Conservation (phyloP, 2,797 vertebrate species). For the Brachyalestes nurse region DNA sequence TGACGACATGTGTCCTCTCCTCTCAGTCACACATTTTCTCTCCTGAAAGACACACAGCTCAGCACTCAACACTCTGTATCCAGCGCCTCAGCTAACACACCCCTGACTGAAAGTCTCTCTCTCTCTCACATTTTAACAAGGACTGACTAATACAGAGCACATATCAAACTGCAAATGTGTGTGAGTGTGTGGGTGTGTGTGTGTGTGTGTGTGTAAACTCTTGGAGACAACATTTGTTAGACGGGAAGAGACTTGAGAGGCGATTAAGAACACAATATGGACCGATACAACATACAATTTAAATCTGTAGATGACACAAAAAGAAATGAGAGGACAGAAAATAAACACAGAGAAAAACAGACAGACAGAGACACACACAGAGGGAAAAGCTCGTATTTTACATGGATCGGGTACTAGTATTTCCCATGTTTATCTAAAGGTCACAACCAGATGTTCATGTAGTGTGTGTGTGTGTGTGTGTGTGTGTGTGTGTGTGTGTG, state of each 20-base stretch:
- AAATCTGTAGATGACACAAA: too few relatives aligned
- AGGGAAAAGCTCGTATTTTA: too few relatives aligned
- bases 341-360: too few relatives aligned
- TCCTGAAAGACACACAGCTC: background rate
- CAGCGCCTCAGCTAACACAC: background rate
- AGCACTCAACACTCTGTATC: background rate
- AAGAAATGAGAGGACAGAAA: too few relatives aligned
- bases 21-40: background rate
- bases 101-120: background rate
- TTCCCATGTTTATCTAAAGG: conserved; percentile 17
- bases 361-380: too few relatives aligned
- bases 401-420: background rate
- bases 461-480: conserved; percentile 23
- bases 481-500: too few relatives aligned
- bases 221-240: background rate
- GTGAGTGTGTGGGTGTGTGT: too few relatives aligned
- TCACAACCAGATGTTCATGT: conserved; percentile 15
- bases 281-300: too few relatives aligned
- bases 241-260: too few relatives aligned
- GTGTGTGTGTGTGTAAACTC: too few relatives aligned
- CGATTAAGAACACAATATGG: too few relatives aligned
- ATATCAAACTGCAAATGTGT: background rate
- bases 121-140: background rate
- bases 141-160: background rate
- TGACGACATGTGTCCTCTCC: background rate